A percentile compares a stretch with the other conserved stretches of the same genome.
These are phyloP conservation scores for Eristalinus sepulchralis DNA, from an alignment of 2,888 invertebrate genomes.

Conservation along the genomic window DNA sequence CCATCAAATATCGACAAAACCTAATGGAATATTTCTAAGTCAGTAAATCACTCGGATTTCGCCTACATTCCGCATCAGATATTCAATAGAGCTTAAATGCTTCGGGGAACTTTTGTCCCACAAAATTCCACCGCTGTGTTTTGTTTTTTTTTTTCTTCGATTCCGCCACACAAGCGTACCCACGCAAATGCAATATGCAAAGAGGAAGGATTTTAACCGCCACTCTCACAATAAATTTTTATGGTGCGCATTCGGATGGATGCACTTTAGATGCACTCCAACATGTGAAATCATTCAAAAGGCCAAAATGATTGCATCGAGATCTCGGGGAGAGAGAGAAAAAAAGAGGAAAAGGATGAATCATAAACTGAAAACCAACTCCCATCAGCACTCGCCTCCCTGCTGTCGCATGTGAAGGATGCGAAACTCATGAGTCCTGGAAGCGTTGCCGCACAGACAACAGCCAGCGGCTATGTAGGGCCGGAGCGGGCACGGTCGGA, in stretches of 20 bases:
- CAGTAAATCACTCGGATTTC: not conserved
- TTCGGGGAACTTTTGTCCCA: not conserved
- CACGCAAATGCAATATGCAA: not conserved
- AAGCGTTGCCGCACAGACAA: not conserved
- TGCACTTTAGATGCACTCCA: constrained; percentile 46
- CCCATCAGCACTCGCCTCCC: not conserved
- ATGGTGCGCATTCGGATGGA: constrained; percentile 28
- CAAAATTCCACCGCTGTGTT: not conserved
- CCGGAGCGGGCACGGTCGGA: not conserved
- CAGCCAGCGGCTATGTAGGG: not conserved
- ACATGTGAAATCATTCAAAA: constrained; percentile 61
- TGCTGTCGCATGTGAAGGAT: not conserved
- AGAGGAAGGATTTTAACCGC: constrained; percentile 8
- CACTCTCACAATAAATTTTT: constrained; percentile 11
- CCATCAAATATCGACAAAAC: not conserved
- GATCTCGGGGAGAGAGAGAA: not conserved
- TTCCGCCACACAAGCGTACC: not conserved
- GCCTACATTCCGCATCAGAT: not conserved
- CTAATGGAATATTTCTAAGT: not conserved
- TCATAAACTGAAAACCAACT: constrained; percentile 7
- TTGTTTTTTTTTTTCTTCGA: not conserved
- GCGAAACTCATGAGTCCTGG: not conserved
- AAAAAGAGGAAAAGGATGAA: constrained; percentile 11
- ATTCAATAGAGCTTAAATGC: not conserved
- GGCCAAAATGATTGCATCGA: constrained; percentile 53